Evolutionary conservation across 1,140 invertebrate species (phyloP), one percentile per base, ranked within the genome.

Genomic region (Ladona fulva): DNA sequence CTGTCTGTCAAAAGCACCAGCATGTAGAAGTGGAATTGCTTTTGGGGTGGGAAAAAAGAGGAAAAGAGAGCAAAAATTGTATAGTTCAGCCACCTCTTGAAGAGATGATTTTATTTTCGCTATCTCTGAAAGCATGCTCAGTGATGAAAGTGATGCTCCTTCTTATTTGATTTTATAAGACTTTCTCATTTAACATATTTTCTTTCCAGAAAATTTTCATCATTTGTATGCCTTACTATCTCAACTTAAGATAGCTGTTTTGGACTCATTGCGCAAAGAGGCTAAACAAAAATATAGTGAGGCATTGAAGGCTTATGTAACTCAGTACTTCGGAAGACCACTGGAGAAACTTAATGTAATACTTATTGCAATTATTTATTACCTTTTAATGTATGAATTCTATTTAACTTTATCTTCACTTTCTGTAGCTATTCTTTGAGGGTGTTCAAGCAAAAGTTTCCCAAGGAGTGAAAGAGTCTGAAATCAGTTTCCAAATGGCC

Each of bases 401-500:
- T 24, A 78, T 75, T 66, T 81, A 59, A 1, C 79, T 52, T 37
- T 16, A 19, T 74, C 29, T 75, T 73, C 78, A 59, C n/a, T 6
- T 78, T 80, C 87, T 90, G 79, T 83, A 96, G 93, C 89, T 91
- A 82, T 98, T 98, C 87, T 99, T 99, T 84, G 97, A 97, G 85
- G 95, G 95, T 75, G 95, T 98, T 76, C 92, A 97, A 88, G 91
- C 90, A 29, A 94, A 95, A 86, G 93, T 98, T 77, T 91, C 92
- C 74, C 91, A 93, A 83, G 98, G 98, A 80, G 95, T 98, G 25
- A 97, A 97, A 86, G 94, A 96, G 83, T 96, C 97, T 59, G 98
- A 99, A 89, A 95, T 99, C 77, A 95, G 96, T 82, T 99, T 97
- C 88, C 97, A 99, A 87, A 91, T 98, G 86, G 96, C 96, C 19